Base-by-base conservation (phyloP, 2,113 vertebrate species). In the Brienomyrus brachyistius region DNA sequence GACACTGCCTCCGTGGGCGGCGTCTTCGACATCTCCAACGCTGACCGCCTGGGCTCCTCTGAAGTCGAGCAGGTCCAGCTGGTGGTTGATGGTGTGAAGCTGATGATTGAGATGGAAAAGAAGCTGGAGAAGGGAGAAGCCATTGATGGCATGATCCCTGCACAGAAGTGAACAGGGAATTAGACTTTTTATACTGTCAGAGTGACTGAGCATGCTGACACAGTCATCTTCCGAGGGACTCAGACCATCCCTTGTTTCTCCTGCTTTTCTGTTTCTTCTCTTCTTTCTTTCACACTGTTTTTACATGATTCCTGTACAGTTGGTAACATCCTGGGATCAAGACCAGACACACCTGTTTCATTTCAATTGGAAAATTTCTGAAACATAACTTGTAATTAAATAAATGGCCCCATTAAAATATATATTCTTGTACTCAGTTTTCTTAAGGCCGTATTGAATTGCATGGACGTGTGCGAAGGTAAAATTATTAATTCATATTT, bases 81-180 rank as follows among this genome's bases (percentile, higher is more conserved):
- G 95, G 98, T 99, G 94, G 98, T 99, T 74, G 98, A 99, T 1
- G 98, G 98, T 0, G 98, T 99, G 89, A 99, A 99, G 93, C 96
- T 99, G 62, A 98, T 99, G 98, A 93, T 99, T 47, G 98, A 99
- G 94, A 98, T 99, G 98, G 98, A 99, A 95, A 99, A 99, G 97
- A 97, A 97, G 91, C 96, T 99, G 94, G 98, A 99, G 93, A 99
- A 99, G 93, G 97, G 97, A 89, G 96, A 97, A 91, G 23, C 96
- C 92, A 96, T 99, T 1, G 98, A 99, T 88, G 94, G 96, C 97
- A 97, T 99, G 97, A 97, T 99, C 93, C 98, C 98, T 0, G 96
- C 98, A 50, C 98, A 99, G 96, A 99, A 99, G 95, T 99, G 96
- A 94, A 96, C 88, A 89, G 87, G 91, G 90, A 94, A 27, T 59